Evolutionary conservation across 2,888 invertebrate species (phyloP), one percentile per base, ranked within the genome.

Genomic region (Amblyteles armatorius): DNA sequence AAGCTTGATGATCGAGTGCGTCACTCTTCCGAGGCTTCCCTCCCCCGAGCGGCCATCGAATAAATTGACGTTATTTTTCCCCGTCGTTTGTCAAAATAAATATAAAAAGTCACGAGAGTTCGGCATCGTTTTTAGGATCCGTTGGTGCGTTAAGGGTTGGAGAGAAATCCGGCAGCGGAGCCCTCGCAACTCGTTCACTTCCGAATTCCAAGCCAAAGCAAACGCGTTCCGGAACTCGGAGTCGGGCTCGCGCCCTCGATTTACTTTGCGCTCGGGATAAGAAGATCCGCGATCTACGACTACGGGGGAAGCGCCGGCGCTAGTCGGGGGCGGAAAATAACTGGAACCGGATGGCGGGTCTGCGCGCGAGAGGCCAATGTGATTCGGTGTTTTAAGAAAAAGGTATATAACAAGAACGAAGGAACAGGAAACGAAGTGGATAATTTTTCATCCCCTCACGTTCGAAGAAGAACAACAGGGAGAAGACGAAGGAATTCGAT

Each of bases 51-150:
- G 52, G 36, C 16, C 74, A 40, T n/a, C 40, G 26, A 76, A 65
- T 76, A 60, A 80, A 72, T 80, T 80, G 29, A 40, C 11, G 68
- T 73, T 52, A 60, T 63, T 29, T 33, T 55, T 40, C 29, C 29
- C 40, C 26, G 13, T 67, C 40, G 16, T 67, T 65, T 67, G n/a
- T 80, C 19, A 72, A 72, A 55, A 79, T 48, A 65, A 68, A n/a
- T 29, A 55, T 22, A 19, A 16, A 48, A 78, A 36, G n/a, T n/a
- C 13, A 44, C 26, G 40, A 22, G 6, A 67, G 33, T 19, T 0
- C 19, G 3, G 22, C 55, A 11, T 22, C 52, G 19, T n/a, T 22
- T 22, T 55, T 55, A 22, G 19, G 55, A 55, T 22, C 22, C 52
- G 52, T 19, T 19, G 22, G 22, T 22, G 55, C 19, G 19, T 22